A percentile compares a stretch with the other conserved stretches of the same genome.
Conservation (phyloP, 2,797 vertebrate species). For the Syndactyla subalaris region DNA sequence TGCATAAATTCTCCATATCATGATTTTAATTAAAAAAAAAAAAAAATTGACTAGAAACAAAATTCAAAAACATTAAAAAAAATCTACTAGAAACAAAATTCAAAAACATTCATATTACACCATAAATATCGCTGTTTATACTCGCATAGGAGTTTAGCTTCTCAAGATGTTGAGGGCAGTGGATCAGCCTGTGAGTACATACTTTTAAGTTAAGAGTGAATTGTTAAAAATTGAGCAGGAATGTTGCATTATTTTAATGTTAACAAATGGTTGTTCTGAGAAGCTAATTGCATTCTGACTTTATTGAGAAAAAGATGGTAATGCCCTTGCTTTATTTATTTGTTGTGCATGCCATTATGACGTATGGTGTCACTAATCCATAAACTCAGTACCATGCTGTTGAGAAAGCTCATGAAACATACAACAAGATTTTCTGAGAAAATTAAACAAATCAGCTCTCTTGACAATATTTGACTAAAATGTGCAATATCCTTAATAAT, state of each 20-base stretch:
- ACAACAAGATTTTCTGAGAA: background rate
- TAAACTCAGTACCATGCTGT: background rate
- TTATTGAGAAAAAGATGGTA: background rate
- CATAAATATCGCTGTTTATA: background rate
- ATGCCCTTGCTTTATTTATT: background rate
- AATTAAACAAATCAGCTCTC: background rate
- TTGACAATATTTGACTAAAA: background rate
- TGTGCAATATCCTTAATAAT: background rate
- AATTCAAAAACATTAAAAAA: background rate
- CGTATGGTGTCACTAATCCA: background rate
- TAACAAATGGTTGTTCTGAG: background rate
- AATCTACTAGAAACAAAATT: background rate
- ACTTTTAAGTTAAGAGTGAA: background rate
- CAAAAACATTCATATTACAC: background rate
- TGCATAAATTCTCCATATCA: background rate
- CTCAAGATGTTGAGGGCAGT: background rate
- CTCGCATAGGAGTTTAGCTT: background rate
- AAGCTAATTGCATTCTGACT: background rate
- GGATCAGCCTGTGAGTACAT: accelerated
- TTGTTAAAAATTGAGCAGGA: background rate
- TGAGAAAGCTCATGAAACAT: background rate
- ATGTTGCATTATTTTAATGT: background rate
- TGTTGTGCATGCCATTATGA: background rate
- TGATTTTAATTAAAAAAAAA: background rate
- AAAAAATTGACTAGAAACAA: background rate